phyloP scores from a whole-genome alignment of 2,888 invertebrate genomes.

The Eugnorisma glareosa region DNA sequence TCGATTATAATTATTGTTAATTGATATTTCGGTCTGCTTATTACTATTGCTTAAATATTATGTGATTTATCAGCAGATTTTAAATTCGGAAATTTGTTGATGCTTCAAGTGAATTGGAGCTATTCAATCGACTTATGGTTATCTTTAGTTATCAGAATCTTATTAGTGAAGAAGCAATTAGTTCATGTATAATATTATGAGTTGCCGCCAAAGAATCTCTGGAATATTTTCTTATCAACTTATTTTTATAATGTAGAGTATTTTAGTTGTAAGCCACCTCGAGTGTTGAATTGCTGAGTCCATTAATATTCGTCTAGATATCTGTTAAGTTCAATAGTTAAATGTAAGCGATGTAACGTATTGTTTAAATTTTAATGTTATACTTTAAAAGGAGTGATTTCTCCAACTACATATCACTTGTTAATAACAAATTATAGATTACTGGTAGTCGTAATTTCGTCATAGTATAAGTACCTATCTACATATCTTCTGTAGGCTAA shows the following conservation, averaged over 20 bases:
- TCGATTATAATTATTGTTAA: background rate
- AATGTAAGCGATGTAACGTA: slow-evolving; percentile 80
- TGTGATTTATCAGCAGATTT: slow-evolving; percentile 19
- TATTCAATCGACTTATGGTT: background rate
- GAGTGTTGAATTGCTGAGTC: slow-evolving; percentile 88
- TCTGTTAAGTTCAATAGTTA: slow-evolving; percentile 80
- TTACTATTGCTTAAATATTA: slow-evolving; percentile 13
- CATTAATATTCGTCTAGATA: slow-evolving; percentile 79
- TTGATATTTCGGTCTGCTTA: slow-evolving; percentile 2
- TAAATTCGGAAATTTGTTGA: slow-evolving; percentile 1
- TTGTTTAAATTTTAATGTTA: slow-evolving; percentile 84
- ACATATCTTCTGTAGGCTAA: slow-evolving; percentile 75
- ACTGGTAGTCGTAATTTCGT: slow-evolving; percentile 86
- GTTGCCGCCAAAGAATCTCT: slow-evolving; percentile 79
- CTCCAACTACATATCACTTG: slow-evolving; percentile 90
- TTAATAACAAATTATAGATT: slow-evolving; percentile 89
- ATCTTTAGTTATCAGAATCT: slow-evolving; percentile 44
- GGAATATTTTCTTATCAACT: slow-evolving; percentile 83
- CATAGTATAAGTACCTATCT: slow-evolving; percentile 75
- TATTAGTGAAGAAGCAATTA: slow-evolving; percentile 66
- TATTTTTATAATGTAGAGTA: slow-evolving; percentile 84
- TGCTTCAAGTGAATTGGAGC: background rate
- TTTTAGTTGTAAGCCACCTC: slow-evolving; percentile 87
- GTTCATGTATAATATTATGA: slow-evolving; percentile 73
- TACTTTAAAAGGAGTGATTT: slow-evolving; percentile 86